A percentile compares a stretch with the other conserved stretches of the same genome.
phyloP scores from a whole-genome alignment of 2,797 vertebrate genomes.

The Okamejei kenojei region DNA sequence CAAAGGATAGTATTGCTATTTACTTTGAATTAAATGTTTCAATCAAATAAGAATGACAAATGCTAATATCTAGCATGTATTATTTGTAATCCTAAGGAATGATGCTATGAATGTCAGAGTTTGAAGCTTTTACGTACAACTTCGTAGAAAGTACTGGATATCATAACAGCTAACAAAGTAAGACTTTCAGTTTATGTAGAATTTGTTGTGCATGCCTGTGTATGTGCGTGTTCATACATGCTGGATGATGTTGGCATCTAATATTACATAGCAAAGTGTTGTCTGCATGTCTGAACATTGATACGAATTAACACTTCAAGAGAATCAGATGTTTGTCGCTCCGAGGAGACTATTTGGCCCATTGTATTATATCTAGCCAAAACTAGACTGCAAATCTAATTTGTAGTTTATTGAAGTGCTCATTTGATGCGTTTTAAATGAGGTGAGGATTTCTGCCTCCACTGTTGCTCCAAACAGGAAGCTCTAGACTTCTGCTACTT shows the following conservation, averaged over 20 bases:
- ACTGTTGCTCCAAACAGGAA: no score
- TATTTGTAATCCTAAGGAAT: not conserved
- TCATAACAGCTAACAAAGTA: not conserved
- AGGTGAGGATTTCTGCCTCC: no score
- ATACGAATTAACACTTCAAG: no score
- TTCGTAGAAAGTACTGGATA: not conserved
- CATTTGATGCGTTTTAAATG: no score
- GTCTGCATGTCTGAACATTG: not conserved
- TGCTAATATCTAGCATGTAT: not conserved
- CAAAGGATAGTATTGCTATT: not conserved
- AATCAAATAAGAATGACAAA: not conserved
- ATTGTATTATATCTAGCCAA: not conserved
- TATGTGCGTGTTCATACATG: not conserved
- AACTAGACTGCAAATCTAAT: no score
- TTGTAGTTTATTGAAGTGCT: no score
- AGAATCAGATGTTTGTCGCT: not conserved
- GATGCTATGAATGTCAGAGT: not conserved
- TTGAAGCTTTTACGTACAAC: not conserved
- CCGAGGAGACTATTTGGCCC: not conserved
- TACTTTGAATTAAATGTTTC: not conserved
- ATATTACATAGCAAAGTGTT: not conserved
- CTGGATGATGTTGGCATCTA: not conserved
- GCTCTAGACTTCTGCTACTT: no score
- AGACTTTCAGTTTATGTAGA: not conserved
- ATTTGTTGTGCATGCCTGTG: conserved; percentile 13